A percentile compares a stretch with the other conserved stretches of the same genome.
Conservation (phyloP, 2,113 vertebrate genomes). For the Anthoscopus minutus region DNA sequence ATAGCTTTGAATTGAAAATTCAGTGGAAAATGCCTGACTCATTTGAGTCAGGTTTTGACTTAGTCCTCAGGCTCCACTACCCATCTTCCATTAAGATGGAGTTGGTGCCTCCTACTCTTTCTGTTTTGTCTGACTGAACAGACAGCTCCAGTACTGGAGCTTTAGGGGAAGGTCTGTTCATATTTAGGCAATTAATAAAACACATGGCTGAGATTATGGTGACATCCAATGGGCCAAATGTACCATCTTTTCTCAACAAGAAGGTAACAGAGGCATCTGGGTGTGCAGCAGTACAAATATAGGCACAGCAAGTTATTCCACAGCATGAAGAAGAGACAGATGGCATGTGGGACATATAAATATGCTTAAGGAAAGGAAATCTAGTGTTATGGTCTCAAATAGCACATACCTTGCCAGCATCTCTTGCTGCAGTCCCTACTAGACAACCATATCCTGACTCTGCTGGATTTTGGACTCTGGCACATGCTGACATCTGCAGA, state of each 20-base stretch:
- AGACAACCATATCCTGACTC: background rate
- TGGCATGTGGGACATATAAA: background rate
- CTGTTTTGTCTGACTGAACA: background rate
- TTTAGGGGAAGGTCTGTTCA: background rate
- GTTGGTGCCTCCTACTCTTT: background rate
- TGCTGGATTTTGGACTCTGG: background rate
- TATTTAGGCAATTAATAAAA: background rate
- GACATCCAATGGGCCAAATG: background rate
- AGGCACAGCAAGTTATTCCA: background rate
- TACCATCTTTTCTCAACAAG: background rate
- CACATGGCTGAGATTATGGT: background rate
- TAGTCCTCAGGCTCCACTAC: background rate
- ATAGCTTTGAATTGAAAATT: background rate
- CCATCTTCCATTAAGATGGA: background rate
- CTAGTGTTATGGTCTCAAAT: background rate
- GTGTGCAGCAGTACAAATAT: background rate
- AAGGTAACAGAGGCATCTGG: background rate
- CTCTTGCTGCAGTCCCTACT: background rate
- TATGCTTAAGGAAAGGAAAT: slow-evolving; percentile 21
- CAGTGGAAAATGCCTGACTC: background rate
- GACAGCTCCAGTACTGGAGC: background rate
- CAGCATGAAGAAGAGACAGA: background rate
- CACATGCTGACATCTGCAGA: slow-evolving; percentile 26
- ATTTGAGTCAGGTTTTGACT: background rate
- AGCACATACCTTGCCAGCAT: slow-evolving; percentile 14